A percentile compares a stretch with the other conserved stretches of the same genome.
Evolutionary conservation across 2,113 vertebrate species (phyloP).

Genomic region (Engraulis encrasicolus): DNA sequence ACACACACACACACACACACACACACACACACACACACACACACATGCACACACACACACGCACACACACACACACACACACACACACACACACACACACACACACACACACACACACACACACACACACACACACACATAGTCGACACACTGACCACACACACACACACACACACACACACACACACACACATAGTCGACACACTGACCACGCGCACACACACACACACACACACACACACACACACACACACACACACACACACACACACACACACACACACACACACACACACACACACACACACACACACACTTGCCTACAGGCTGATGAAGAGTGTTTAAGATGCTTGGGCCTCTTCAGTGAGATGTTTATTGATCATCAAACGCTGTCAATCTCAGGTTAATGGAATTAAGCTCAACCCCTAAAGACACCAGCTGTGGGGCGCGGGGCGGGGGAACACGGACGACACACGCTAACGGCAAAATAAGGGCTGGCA

Average conservation of each 20-base stretch:
- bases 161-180: neutral
- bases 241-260: neutral
- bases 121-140: neutral
- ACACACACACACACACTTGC: neutral
- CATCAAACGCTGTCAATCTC: constrained; percentile 58
- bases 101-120: neutral
- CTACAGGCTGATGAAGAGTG: constrained; percentile 58
- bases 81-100: neutral
- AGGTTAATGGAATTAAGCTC: constrained; percentile 61
- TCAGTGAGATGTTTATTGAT: constrained; percentile 61
- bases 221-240: neutral
- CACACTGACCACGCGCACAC: neutral
- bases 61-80: neutral
- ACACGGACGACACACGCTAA: constrained; percentile 32
- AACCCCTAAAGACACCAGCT: constrained; percentile 46
- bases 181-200: neutral
- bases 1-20: neutral
- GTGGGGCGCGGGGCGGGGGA: too few relatives aligned
- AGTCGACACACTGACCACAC: neutral
- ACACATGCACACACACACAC: neutral
- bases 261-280: neutral
- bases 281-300: neutral
- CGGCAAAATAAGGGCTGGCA: neutral
- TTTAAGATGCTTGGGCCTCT: constrained; percentile 54
- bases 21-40: neutral